Conservation (phyloP, 2,888 invertebrate genomes). For the Melinaea marsaeus region DNA sequence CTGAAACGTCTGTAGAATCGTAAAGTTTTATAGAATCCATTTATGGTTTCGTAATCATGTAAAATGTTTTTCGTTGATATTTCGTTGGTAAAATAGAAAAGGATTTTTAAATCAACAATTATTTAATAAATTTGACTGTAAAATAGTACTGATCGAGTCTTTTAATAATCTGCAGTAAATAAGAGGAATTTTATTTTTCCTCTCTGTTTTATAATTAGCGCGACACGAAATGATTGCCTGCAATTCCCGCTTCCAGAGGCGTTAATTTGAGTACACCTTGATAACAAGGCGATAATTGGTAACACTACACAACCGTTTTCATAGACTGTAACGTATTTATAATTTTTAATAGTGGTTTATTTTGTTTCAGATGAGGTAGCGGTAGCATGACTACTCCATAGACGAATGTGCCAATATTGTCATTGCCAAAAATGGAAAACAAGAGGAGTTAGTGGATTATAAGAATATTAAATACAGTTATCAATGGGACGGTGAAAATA, state of each 20-base stretch:
- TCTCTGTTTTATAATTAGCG: conserved; percentile 17
- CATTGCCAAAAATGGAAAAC: conserved; percentile 28
- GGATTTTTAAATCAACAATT: too few relatives aligned
- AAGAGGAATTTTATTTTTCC: conserved; percentile 3
- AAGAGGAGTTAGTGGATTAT: conserved; percentile 19
- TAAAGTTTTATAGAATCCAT: conserved; percentile 17
- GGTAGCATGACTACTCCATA: conserved; percentile 47
- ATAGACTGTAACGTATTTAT: conserved; percentile 5
- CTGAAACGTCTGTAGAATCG: conserved; percentile 10
- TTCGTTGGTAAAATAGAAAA: too few relatives aligned
- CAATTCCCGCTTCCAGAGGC: not conserved
- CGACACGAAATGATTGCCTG: conserved; percentile 14
- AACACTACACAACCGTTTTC: conserved; percentile 1
- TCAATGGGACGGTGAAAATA: conserved; percentile 70
- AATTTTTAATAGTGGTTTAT: conserved; percentile 26
- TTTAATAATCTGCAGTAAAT: too few relatives aligned
- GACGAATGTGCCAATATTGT: conserved; percentile 36
- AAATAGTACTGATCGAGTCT: too few relatives aligned
- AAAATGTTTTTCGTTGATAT: too few relatives aligned
- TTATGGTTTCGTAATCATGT: conserved; percentile 12
- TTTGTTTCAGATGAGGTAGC: conserved; percentile 69
- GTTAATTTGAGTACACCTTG: conserved; percentile 10
- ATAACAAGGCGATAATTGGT: conserved; percentile 23
- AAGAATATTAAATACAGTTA: conserved; percentile 26
- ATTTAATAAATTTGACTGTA: too few relatives aligned